Evolutionary conservation across 2,113 vertebrate species (phyloP), one percentile per base, ranked within the genome.

Genomic region (Silurus meridionalis): DNA sequence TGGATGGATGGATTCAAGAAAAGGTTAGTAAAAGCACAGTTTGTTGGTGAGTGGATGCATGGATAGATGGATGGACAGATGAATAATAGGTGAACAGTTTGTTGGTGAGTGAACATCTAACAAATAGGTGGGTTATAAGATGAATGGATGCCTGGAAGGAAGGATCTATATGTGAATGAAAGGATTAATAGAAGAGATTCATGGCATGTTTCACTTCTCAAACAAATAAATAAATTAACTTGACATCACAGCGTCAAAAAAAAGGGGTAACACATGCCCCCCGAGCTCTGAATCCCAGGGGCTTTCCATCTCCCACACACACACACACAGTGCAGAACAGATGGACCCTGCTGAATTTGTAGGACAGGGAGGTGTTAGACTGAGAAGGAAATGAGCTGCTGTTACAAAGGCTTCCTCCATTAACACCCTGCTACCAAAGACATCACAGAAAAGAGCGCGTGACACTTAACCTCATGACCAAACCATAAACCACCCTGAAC

Each of bases 371-470:
- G 28, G 57, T 37, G 78, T 60, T 19, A 46, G 87, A 90, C 89
- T 88, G 90, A 86, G 75, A 85, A 83, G 79, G 86, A 87, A 90
- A 89, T 72, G 66, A 83, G 82, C 25, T 9, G 21, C 66, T 48
- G 14, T 63, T 86, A 74, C 57, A 21, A 71, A 63, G 69, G 57
- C 66, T 82, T 74, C 67, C 83, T 74, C 83, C 69, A 50, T 84
- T 84, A 84, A 84, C 83, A 84, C 83, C 69, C 21, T 61, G 81
- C 46, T 57, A 69, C 60, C 50, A 75, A 52, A 48, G 67, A 48
- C 60, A 19, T 78, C 75, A 78, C 52, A 25, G 23, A 23, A 77
- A 23, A 77, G 9, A 15, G 23, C n/a, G 14, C 78, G 72, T 63
- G 78, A 85, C 85, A 67, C n/a, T 10, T 28, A 37, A 25, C 9